phyloP scores from a whole-genome alignment of 2,113 vertebrate species.

The Nibea albiflora region DNA sequence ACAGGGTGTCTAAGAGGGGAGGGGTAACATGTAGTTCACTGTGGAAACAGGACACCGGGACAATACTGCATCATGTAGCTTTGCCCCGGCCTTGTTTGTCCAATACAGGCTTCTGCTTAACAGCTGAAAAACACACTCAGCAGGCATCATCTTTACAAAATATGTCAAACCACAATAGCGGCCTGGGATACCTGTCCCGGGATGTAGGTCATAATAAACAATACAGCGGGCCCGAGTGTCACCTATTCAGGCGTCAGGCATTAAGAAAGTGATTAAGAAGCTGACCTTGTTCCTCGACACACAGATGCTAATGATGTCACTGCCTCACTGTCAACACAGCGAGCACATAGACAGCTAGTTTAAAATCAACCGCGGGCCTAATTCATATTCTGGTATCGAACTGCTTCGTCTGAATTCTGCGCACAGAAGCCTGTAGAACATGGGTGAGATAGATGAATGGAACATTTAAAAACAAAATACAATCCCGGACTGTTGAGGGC shows the following conservation, averaged over 20 bases:
- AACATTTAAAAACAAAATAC: conserved; percentile 85
- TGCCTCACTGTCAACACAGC: conserved; percentile 57
- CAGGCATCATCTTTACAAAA: conserved; percentile 18
- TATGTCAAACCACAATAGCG: conserved; percentile 19
- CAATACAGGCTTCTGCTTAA: conserved; percentile 6
- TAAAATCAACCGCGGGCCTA: conserved; percentile 64
- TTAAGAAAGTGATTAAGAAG: conserved; percentile 48
- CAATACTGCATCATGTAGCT: conserved; percentile 42
- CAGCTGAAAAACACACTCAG: conserved; percentile 30
- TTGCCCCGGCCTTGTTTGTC: conserved; percentile 19
- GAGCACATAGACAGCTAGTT: conserved; percentile 53
- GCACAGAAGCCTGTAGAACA: conserved; percentile 80
- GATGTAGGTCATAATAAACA: conserved; percentile 1
- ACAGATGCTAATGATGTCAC: conserved; percentile 72
- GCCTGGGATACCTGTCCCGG: background rate
- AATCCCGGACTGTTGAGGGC: conserved; percentile 80
- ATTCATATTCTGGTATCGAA: conserved; percentile 81
- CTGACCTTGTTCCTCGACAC: conserved; percentile 59
- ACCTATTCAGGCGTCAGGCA: conserved; percentile 10
- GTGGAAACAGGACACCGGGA: conserved; percentile 67
- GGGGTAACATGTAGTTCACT: conserved; percentile 52
- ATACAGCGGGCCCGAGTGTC: background rate
- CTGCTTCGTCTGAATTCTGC: conserved; percentile 74
- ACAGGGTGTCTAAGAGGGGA: conserved; percentile 14
- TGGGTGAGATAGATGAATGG: conserved; percentile 83